These are phyloP conservation scores for Chlorodrepanis virens DNA, from an alignment of 2,113 vertebrate genomes.

Conservation along the genomic window DNA sequence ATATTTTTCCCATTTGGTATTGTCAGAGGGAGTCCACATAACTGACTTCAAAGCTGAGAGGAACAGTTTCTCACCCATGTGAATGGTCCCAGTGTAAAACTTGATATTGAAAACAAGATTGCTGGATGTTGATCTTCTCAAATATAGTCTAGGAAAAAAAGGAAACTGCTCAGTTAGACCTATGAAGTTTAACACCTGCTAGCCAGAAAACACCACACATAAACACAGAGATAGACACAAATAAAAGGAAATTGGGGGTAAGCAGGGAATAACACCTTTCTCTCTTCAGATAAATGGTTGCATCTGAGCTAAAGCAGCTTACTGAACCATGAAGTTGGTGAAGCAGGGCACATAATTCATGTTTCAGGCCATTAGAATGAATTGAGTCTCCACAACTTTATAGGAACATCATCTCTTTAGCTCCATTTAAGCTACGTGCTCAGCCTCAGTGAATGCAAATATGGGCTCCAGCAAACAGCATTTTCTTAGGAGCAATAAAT, in stretches of 20 bases:
- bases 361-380: conserved; percentile 38
- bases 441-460: conserved; percentile 24
- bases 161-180: neutral
- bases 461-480: conserved; percentile 2
- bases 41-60: neutral
- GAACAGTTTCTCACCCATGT: neutral
- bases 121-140: neutral
- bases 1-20: neutral
- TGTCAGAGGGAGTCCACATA: neutral
- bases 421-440: conserved; percentile 24
- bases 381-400: conserved; percentile 41
- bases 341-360: conserved; percentile 41
- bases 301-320: neutral
- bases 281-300: conserved; percentile 3
- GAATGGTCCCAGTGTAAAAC: neutral
- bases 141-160: neutral
- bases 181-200: neutral
- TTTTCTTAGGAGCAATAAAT: conserved; percentile 18
- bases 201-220: neutral
- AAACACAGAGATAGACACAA: neutral
- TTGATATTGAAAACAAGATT: neutral
- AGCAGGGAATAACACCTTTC: neutral
- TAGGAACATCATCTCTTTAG: conserved; percentile 48
- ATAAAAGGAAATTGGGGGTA: neutral
- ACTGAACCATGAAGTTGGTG: conserved; percentile 41